Evolutionary conservation across 2,113 vertebrate species (phyloP), one percentile per base, ranked within the genome.

Genomic region (Plecturocebus donacophilus): DNA sequence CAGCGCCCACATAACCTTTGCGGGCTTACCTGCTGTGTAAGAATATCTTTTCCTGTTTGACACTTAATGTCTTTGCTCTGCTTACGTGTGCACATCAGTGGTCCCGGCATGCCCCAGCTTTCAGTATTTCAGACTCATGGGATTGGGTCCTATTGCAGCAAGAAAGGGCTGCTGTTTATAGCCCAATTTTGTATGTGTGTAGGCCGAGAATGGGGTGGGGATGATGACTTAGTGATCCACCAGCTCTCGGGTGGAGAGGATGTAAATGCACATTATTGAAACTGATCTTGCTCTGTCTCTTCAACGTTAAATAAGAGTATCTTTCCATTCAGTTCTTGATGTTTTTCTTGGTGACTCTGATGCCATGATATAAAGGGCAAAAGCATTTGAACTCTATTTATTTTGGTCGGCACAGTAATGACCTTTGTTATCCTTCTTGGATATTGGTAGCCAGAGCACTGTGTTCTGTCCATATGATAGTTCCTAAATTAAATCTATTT

Each of bases 181-280:
- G 8, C 1, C 9, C 20, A 64, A 0, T n/a, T 49, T 4, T 52
- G 5, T 52, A 5, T 52, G 16, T 35, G 8, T 23, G 1, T 35
- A 30, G 11, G 0, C 14, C 23, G 2, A 3, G 10, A 19, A 49
- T 79, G 7, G 19, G 38, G 35, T 42, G 20, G 17, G 25, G 47
- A 21, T 70, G 12, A 19, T 70, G n/a, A 3, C 3, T 9, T 58
- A 30, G 38, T 5, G 45, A n/a, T 27, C 3, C 0, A 0, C 17
- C 7, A 90, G 23, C 23, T 2, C 0, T 13, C 27, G 2, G 27
- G 61, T 64, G 61, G 2, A 64, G 2, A 17, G 32, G 27, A 27
- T 27, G 47, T 4, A 2, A 5, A 6, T 8, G 2, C 38, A 42
- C 5, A 64, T 25, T 8, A 8, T 11, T 49, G 27, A 8, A 40